Conservation (phyloP, 2,113 vertebrate species). For the Nettapus auritus region DNA sequence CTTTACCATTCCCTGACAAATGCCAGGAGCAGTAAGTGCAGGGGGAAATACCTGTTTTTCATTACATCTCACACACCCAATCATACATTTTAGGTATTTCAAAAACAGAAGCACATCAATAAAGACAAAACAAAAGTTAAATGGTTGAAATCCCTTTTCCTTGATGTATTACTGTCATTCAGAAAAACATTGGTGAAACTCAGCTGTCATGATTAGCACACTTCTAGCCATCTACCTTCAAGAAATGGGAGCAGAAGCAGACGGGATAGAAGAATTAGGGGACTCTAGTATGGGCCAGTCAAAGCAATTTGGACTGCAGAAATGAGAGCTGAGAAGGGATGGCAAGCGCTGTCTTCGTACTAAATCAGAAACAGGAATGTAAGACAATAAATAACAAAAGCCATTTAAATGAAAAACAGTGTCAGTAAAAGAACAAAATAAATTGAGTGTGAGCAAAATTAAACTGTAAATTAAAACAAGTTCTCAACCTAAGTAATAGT, state of each 20-base stretch:
- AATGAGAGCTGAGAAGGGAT: neutral
- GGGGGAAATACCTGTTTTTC: neutral
- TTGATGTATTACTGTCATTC: neutral
- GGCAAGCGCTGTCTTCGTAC: neutral
- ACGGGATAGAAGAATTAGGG: neutral
- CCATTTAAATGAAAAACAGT: neutral
- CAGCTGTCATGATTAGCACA: neutral
- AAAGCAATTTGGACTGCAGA: neutral
- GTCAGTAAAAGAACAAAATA: neutral
- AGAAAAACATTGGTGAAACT: neutral
- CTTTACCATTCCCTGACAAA: neutral
- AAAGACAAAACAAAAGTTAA: neutral
- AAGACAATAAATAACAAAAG: neutral
- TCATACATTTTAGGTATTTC: neutral
- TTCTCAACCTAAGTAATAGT: neutral
- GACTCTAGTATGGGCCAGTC: neutral
- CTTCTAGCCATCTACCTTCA: neutral
- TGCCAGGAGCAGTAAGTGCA: neutral
- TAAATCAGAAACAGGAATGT: neutral
- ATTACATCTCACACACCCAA: neutral
- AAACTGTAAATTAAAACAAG: neutral
- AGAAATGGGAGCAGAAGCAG: neutral
- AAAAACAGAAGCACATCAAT: neutral
- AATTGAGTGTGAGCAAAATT: neutral
- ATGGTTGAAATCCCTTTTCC: neutral